phyloP scores from a whole-genome alignment of 2,113 vertebrate genomes.

The Nymphicus hollandicus region DNA sequence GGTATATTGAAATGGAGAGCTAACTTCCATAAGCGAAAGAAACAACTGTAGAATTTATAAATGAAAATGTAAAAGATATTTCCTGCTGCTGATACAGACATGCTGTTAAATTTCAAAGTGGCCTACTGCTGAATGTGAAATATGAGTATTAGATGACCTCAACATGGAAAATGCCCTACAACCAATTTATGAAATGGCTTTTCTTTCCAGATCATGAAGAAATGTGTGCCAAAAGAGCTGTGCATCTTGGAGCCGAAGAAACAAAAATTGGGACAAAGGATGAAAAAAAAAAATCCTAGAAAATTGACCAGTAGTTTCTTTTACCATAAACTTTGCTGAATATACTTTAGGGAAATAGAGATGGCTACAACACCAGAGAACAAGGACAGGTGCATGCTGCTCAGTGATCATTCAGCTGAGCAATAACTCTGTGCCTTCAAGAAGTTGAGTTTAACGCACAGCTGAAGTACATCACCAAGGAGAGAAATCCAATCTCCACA shows the following conservation, averaged over 20 bases:
- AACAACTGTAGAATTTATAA: constrained; percentile 24
- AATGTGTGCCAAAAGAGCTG: constrained; percentile 12
- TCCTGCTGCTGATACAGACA: constrained; percentile 36
- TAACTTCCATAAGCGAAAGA: constrained; percentile 22
- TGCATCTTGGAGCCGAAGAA: background rate
- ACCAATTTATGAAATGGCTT: constrained; percentile 61
- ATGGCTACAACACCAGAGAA: constrained; percentile 7
- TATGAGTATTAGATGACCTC: constrained; percentile 51
- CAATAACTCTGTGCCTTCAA: constrained; percentile 60
- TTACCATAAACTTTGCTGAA: constrained; percentile 48
- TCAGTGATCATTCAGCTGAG: constrained; percentile 10
- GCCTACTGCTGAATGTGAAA: constrained; percentile 50
- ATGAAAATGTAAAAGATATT: constrained; percentile 34
- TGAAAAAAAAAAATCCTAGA: constrained; percentile 10
- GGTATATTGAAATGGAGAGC: background rate
- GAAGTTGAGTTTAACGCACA: constrained; percentile 34
- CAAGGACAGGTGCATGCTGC: constrained; percentile 44
- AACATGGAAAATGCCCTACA: constrained; percentile 61
- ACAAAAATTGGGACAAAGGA: constrained; percentile 25
- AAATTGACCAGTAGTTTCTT: constrained; percentile 33
- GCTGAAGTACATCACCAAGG: constrained; percentile 38
- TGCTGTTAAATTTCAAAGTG: constrained; percentile 51
- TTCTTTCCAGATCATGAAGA: constrained; percentile 60
- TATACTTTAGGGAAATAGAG: constrained; percentile 59
- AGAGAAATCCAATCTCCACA: constrained; percentile 69